Evolutionary conservation across 2,113 vertebrate genomes (phyloP), one percentile per base, ranked within the genome.

Genomic region (Salvelinus namaycush): DNA sequence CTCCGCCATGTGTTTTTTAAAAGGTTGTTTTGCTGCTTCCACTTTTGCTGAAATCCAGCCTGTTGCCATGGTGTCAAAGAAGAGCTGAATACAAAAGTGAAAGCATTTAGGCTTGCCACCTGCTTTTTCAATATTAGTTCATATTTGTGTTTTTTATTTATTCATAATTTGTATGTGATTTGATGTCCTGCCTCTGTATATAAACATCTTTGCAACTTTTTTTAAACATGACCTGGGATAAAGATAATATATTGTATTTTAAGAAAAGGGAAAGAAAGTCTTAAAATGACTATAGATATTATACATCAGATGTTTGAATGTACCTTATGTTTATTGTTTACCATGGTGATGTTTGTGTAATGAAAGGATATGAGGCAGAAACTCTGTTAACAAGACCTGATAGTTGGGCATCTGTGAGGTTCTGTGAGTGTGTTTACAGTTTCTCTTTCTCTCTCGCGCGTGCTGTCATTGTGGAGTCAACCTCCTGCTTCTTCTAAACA

Each of bases 241-340:
- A 62, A 74, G 65, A 80, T 73, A 82, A 84, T 79, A 76, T 79
- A 82, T 79, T 82, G 89, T 92, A 93, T 94, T 93, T 93, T 93
- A 89, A 84, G 87, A 81, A 81, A 84, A 80, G 86, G 90, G 90
- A 91, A 48, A 73, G 68, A 67, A 77, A 70, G 29, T 78, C 69
- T 68, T 60, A 70, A 70, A 84, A 86, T 76, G 76, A 73, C 79
- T 29, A 5, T 18, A 67, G 64, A 80, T 81, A 77, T 81, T 87
- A 86, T 89, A 82, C 86, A 88, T 84, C 81, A 81, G 86, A 91
- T 90, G 88, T 91, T 82, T 91, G 94, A 94, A 94, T 94, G 94
- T 95, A 93, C 90, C 87, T 79, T 85, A 88, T 88, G 83, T 90
- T 91, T 85, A 77, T 87, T 80, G 82, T 86, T 79, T 79, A 87